Base-by-base conservation (phyloP, 2,888 invertebrate species). In the Entomobrya proxima region DNA sequence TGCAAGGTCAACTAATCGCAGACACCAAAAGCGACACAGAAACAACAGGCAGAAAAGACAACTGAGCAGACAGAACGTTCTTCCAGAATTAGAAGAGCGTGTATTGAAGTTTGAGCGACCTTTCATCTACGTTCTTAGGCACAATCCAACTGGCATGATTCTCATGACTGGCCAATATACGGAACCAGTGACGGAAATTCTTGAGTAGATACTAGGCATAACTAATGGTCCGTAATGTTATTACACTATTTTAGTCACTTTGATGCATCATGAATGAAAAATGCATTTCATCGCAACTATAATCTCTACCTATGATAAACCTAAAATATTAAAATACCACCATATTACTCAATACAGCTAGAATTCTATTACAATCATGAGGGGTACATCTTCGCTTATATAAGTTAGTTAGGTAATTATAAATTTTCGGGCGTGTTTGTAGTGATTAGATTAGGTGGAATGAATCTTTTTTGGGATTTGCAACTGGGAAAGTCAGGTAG, bases 121-220 rank as follows among this genome's bases (percentile, higher is more conserved):
- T 0, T 97, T 97, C 93, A 93, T 97, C 32, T 97, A 96, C 92
- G 95, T 96, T 90, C 96, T 97, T 15, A 94, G 97, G 91, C 97
- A 97, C 92, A 97, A 97, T 92, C 97, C 97, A 0, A 95, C 97
- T n/a, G 97, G 97, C 86, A 94, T 97, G 93, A 96, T 97, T 91
- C 93, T 97, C 11, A 88, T 89, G 88, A 89, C 88, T 50, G 90
- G 90, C n/a, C 89, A 89, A 64, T 90, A 90, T 76, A 88, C 88
- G 6, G 89, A 89, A 79, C 90, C 90, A 9, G 85, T 89, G 50
- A 86, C 86, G n/a, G 88, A 88, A 78, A 55, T 86, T 79, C 50
- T 88, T 35, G 81, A 79, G 37, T 82, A 78, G 37, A 52, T 21
- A 9, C n/a, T n/a, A n/a, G n/a, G n/a, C 1, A 13, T 32, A 1